Conservation (phyloP, 2,888 invertebrate genomes). For the Tipula helvola region DNA sequence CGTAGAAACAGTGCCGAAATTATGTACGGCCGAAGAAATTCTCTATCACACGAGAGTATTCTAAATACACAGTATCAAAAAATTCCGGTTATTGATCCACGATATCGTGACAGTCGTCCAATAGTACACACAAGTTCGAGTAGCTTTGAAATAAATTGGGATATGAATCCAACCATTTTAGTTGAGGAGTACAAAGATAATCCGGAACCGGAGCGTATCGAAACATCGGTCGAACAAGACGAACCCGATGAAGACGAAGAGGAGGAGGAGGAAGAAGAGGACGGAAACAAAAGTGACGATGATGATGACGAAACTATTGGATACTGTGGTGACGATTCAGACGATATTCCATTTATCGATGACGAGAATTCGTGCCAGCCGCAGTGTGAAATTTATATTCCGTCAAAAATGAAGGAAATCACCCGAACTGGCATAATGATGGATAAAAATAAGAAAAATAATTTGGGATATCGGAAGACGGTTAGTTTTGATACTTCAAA, state of each 20-base stretch:
- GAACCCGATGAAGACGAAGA: not conserved
- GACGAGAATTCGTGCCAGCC: slow-evolving; percentile 31
- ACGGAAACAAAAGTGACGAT: not conserved
- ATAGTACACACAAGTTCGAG: slow-evolving; percentile 31
- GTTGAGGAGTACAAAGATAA: slow-evolving; percentile 31
- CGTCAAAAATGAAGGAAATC: slow-evolving; percentile 16
- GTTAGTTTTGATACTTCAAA: slow-evolving; percentile 33
- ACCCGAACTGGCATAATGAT: slow-evolving; percentile 19
- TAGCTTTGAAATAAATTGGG: slow-evolving; percentile 17
- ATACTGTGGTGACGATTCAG: slow-evolving; percentile 27
- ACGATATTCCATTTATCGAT: slow-evolving; percentile 36
- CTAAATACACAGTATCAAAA: slow-evolving; percentile 26
- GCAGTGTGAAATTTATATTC: slow-evolving; percentile 22
- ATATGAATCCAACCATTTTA: slow-evolving; percentile 29
- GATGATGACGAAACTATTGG: slow-evolving; percentile 26
- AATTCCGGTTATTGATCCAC: slow-evolving; percentile 31
- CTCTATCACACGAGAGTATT: slow-evolving; percentile 31
- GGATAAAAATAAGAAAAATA: slow-evolving; percentile 19
- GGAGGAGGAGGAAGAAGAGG: not conserved
- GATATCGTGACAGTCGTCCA: slow-evolving; percentile 33
- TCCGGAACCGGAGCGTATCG: not conserved
- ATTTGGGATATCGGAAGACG: slow-evolving; percentile 29
- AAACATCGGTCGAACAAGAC: not conserved
- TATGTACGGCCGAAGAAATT: slow-evolving; percentile 27
- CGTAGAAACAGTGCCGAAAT: not conserved